phyloP scores from a whole-genome alignment of 2,888 invertebrate genomes.

The Drosophila anomelani region DNA sequence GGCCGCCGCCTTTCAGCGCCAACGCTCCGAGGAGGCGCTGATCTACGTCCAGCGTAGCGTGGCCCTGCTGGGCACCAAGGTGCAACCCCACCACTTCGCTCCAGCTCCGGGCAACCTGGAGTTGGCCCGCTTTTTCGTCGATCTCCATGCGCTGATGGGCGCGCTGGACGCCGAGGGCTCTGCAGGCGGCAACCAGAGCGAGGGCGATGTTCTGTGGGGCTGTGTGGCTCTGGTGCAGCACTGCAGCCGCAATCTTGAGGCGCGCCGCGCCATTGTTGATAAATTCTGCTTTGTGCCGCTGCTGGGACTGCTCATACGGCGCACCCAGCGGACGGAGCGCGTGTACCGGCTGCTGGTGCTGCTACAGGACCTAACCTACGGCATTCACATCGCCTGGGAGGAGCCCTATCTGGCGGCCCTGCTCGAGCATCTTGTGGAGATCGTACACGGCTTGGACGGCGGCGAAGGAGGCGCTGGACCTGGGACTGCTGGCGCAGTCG shows the following conservation, averaged over 20 bases:
- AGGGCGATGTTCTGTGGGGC: conserved; percentile 80
- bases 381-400: conserved; percentile 92
- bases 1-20: conserved; percentile 70
- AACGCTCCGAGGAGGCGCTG: conserved; percentile 76
- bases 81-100: conserved; percentile 72
- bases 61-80: conserved; percentile 73
- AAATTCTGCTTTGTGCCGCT: conserved; percentile 83
- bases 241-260: conserved; percentile 79
- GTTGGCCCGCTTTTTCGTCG: conserved; percentile 82
- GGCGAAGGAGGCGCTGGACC: conserved; percentile 67
- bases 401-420: conserved; percentile 90
- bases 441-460: conserved; percentile 86
- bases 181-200: conserved; percentile 27
- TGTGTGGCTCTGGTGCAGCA: conserved; percentile 81
- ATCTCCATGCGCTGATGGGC: conserved; percentile 81
- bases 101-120: conserved; percentile 74
- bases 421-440: conserved; percentile 88
- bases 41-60: conserved; percentile 81
- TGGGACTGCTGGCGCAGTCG: conserved; percentile 35
- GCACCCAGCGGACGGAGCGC: conserved; percentile 75
- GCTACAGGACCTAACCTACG: conserved; percentile 90
- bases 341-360: conserved; percentile 73
- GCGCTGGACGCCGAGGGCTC: conserved; percentile 68
- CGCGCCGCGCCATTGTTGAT: conserved; percentile 76
- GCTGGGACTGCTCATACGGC: conserved; percentile 74